Percentiles rank a stretch among this genome's conserved stretches.
Conservation (phyloP, 1,140 invertebrate species). For the Hetaerina americana region DNA sequence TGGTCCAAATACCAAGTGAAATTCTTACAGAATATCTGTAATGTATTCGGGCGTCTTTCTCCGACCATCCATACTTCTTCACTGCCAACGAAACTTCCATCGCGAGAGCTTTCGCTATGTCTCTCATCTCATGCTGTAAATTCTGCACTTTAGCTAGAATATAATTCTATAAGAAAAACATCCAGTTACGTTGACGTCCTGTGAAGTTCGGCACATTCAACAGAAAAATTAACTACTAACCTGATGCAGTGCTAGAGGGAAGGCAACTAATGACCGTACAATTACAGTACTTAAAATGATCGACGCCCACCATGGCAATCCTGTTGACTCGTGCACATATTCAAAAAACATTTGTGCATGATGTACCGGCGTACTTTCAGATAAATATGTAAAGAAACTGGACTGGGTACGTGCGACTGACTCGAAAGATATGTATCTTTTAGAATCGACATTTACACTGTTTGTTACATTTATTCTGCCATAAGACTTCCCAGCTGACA, state of each 20-base stretch:
- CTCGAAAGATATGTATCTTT: not conserved
- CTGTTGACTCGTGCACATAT: not conserved
- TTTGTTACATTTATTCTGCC: no score
- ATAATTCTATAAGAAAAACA: constrained; percentile 34
- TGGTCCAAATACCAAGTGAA: constrained; percentile 10
- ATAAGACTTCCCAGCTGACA: no score
- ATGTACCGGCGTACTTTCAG: not conserved
- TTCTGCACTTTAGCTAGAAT: constrained; percentile 60
- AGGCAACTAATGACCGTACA: not conserved
- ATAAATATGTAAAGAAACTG: constrained; percentile 4
- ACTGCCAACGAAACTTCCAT: constrained; percentile 51
- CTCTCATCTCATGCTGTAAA: constrained; percentile 54
- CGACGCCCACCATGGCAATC: not conserved
- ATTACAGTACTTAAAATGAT: not conserved
- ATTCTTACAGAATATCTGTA: constrained; percentile 52
- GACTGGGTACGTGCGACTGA: not conserved
- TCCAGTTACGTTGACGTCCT: no score
- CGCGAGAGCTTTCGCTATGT: constrained; percentile 51
- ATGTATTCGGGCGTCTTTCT: constrained; percentile 44
- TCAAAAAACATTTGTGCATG: not conserved
- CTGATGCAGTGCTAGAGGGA: not conserved
- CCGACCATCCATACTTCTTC: constrained; percentile 50
- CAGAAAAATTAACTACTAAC: not conserved
- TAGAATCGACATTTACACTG: no score
- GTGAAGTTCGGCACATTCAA: not conserved